Base-by-base conservation (phyloP, 2,113 vertebrate genomes). In the Eulemur macaco region DNA sequence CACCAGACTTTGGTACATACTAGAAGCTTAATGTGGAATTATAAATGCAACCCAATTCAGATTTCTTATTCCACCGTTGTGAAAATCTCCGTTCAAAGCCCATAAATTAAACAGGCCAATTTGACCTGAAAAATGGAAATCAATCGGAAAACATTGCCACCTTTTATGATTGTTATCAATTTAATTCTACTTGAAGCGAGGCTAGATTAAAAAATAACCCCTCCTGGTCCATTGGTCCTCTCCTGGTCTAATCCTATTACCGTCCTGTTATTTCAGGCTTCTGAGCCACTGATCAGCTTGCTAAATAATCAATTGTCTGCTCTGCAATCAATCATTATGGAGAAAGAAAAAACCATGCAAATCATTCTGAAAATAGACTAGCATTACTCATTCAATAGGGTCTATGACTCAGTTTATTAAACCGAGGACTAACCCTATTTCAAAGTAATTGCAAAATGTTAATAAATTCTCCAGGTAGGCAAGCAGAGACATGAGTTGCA, bases 231-330 rank as follows among this genome's bases (percentile, higher is more conserved):
- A 15, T 42, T 21, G 15, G 60, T n/a, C 10, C 52, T 77, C 29
- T 45, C 29, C 27, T 29, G 25, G 20, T 85, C 34, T 77, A n/a
- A 80, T 39, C 68, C n/a, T 69, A 56, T 63, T 90, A 27, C 14
- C 14, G 1, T 56, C 9, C 12, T 94, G 21, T 66, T 86, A 31
- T 81, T 64, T 93, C 9, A 86, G 39, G 34, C 20, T 93, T 52
- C 56, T 50, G 77, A 95, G 50, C 20, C 73, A 60, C 25, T 27
- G 45, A 66, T 21, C 1, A 52, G 74, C 37, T 37, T 91, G 63
- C 85, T 93, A 89, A 94, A 69, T 85, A 94, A 94, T 87, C 78
- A 76, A 8, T 81, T 52, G 23, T 94, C 64, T 89, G 63, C 45
- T 89, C n/a, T 89, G n/a, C 15, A 69, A 54, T 86, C 17, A 94